These are phyloP conservation scores for Suillia variegata DNA, from an alignment of 2,888 invertebrate species.

Conservation along the genomic window DNA sequence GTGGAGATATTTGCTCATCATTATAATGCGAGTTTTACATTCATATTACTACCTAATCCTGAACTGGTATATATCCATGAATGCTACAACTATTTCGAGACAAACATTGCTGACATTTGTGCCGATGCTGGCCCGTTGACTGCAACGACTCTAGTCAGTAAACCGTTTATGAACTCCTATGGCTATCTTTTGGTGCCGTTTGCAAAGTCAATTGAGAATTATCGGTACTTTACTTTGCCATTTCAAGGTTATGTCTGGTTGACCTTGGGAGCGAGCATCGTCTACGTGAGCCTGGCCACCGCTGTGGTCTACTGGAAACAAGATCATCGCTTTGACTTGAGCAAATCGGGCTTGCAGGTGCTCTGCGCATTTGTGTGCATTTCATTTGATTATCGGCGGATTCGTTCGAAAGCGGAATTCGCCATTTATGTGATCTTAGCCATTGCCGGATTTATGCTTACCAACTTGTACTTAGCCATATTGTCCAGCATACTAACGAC, in stretches of 20 bases:
- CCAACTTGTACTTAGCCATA: conserved; percentile 33
- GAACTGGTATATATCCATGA: background rate
- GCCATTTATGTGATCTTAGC: conserved; percentile 16
- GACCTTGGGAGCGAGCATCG: background rate
- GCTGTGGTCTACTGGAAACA: conserved; percentile 5
- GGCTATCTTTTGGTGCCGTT: conserved; percentile 29
- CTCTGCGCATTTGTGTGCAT: conserved; percentile 15
- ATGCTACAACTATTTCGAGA: background rate
- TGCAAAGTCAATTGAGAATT: conserved; percentile 29
- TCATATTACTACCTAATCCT: background rate
- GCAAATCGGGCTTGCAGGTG: conserved; percentile 16
- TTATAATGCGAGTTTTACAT: background rate
- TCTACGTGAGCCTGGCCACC: conserved; percentile 6
- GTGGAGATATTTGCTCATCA: background rate
- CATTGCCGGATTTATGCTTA: conserved; percentile 28
- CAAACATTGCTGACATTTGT: background rate
- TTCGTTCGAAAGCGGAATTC: conserved; percentile 6
- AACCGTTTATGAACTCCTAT: conserved; percentile 19
- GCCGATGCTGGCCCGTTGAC: background rate
- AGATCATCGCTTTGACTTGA: conserved; percentile 9
- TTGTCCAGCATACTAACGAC: conserved; percentile 37
- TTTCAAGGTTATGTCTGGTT: conserved; percentile 24
- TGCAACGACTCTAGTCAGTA: background rate
- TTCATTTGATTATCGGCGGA: background rate
- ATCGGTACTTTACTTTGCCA: conserved; percentile 33